Evolutionary conservation across 2,113 vertebrate genomes (phyloP), one percentile per base, ranked within the genome.

Genomic region (Rhabdornis inornatus): DNA sequence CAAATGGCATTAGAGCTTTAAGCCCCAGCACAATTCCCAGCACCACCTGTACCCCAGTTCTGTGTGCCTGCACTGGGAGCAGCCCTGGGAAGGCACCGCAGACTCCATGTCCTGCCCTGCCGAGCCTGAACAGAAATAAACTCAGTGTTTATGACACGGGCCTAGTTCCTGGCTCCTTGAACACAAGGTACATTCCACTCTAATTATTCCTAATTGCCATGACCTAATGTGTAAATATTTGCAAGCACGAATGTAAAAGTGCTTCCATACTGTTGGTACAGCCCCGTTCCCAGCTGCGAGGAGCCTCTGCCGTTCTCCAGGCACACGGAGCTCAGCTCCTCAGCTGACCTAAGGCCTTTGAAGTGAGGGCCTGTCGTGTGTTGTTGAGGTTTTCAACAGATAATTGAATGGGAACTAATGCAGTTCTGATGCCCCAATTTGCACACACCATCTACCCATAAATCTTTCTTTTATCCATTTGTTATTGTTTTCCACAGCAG

Each of bases 141-240:
- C 42, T 49, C 81, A 14, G 24, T 12, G 8, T 88, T 94, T 91
- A 81, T 75, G 84, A 89, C 74, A 79, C 0, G 53, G 56, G 65
- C 69, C 86, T 25, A 30, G 33, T 50, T 92, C 80, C 76, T 68
- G 64, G 86, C 89, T 93, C 83, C 0, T 1, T 23, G 82, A 95
- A 90, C 24, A 94, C 82, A 74, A 97, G 94, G 94, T 96, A 83
- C 94, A 92, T 95, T 97, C 94, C 95, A 83, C 90, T 90, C 63
- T 96, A 95, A 97, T 95, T 92, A 91, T 86, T 95, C 75, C 71
- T 95, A 95, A 95, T 95, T 95, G 90, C 95, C 50, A 57, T 95
- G 94, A 95, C 70, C 92, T 95, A 90, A 94, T 63, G 78, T 74
- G 75, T 95, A 96, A 96, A 97, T 94, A 96, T 95, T 88, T 95